Evolutionary conservation across 2,113 vertebrate species (phyloP).

Genomic region (Ploceus nigricollis): DNA sequence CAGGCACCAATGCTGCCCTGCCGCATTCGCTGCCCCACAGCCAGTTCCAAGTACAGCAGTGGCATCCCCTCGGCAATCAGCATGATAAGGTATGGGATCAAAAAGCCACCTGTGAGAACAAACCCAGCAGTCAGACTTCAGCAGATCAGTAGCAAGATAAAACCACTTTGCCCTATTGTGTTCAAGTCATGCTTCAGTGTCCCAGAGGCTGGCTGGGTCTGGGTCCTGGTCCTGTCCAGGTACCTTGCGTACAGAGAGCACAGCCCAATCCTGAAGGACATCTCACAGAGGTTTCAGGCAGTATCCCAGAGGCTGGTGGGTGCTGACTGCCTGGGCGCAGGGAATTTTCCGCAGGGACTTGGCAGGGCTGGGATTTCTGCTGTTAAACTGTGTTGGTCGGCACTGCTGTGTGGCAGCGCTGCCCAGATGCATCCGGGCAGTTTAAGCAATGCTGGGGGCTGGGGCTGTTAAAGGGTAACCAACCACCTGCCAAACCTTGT

Average conservation of each 20-base stretch:
- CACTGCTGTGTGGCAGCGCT: rapidly evolving
- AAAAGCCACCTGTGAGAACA: slow-evolving; percentile 82
- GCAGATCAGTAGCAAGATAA: not conserved
- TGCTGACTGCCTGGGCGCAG: rapidly evolving
- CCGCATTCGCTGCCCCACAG: slow-evolving; percentile 90
- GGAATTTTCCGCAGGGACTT: slow-evolving; percentile 3
- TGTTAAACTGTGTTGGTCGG: not conserved
- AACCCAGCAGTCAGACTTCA: not conserved
- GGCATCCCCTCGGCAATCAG: slow-evolving; percentile 88
- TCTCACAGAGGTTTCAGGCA: not conserved
- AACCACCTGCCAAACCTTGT: not conserved
- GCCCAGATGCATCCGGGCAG: rapidly evolving
- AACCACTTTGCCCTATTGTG: not conserved
- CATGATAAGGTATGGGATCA: slow-evolving; percentile 91
- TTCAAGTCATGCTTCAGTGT: not conserved
- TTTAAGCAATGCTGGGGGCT: not conserved
- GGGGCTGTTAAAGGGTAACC: slow-evolving; percentile 54
- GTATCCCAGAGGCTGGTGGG: not conserved
- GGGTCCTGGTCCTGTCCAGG: not conserved
- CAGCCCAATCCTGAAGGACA: rapidly evolving
- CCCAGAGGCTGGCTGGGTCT: not conserved
- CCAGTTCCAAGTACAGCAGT: slow-evolving; percentile 88
- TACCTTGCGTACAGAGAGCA: not conserved
- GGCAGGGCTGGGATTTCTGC: not conserved
- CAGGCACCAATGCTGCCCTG: slow-evolving; percentile 89